Conservation (phyloP, 2,888 invertebrate species). For the Eucera pruinosa region DNA sequence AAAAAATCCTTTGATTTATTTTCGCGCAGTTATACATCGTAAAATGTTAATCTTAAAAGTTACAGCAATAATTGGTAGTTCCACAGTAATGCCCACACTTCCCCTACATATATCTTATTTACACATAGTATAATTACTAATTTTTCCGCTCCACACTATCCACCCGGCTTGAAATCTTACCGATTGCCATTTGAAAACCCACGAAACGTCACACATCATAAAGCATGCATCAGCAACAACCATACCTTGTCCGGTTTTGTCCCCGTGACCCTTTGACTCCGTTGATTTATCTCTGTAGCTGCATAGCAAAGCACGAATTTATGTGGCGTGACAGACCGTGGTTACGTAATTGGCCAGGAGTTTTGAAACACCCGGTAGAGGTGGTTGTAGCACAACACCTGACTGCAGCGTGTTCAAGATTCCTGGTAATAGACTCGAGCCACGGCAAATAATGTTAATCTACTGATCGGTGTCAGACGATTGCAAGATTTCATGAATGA, state of each 20-base stretch:
- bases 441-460: slow-evolving; percentile 67
- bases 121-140: neutral
- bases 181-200: neutral
- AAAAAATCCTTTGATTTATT: no score
- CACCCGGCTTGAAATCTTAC: neutral
- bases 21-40: no score
- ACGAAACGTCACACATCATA: neutral
- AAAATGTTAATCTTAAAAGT: no score
- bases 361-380: slow-evolving; percentile 63
- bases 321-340: slow-evolving; percentile 2
- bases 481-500: slow-evolving; percentile 71
- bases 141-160: neutral
- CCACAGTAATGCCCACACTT: no score
- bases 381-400: slow-evolving; percentile 62
- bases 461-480: slow-evolving; percentile 61
- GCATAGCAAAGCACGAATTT: neutral
- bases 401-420: slow-evolving; percentile 62
- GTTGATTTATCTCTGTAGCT: neutral
- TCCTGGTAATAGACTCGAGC: slow-evolving; percentile 59
- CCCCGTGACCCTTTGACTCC: slow-evolving; percentile 12
- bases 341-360: slow-evolving; percentile 10
- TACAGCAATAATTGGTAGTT: no score
- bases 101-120: neutral
- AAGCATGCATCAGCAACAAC: neutral
- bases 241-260: slow-evolving; percentile 1